Conservation (phyloP, 2,888 invertebrate species). For the Tromatobia lineatoria region DNA sequence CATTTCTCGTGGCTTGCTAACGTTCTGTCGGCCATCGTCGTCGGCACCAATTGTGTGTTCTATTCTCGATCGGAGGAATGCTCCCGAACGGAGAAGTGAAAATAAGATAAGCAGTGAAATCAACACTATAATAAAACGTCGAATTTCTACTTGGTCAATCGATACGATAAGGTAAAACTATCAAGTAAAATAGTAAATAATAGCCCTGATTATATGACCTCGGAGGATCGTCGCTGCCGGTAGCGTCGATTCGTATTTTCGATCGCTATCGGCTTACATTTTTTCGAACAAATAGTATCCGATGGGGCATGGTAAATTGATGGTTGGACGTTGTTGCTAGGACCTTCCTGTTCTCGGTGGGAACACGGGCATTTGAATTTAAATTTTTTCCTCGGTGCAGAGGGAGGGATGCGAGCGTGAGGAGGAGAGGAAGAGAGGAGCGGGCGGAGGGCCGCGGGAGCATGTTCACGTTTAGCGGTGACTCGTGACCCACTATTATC, state of each 20-base stretch:
- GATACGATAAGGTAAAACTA: no score
- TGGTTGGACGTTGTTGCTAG: constrained; percentile 31
- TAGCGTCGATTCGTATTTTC: background rate
- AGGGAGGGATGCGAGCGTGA: background rate
- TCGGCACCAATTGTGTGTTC: no score
- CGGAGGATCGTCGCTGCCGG: background rate
- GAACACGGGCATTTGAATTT: constrained; percentile 56
- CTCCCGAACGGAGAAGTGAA: no score
- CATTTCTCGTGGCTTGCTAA: no score
- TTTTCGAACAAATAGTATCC: constrained; percentile 50
- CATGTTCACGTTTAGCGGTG: constrained; percentile 49
- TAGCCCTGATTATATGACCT: background rate
- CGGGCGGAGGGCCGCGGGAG: no score
- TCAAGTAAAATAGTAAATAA: background rate
- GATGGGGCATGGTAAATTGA: constrained; percentile 52
- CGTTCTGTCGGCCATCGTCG: no score
- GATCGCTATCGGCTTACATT: constrained; percentile 29
- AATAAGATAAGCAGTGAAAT: no score
- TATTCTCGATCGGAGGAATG: no score
- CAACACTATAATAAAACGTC: no score
- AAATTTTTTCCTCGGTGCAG: constrained; percentile 49
- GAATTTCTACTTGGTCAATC: no score
- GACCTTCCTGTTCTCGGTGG: constrained; percentile 19
- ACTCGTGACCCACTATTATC: constrained; percentile 52
- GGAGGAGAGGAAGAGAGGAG: constrained; percentile 11